Base-by-base conservation (phyloP, 2,113 vertebrate species). In the Albula goreensis region DNA sequence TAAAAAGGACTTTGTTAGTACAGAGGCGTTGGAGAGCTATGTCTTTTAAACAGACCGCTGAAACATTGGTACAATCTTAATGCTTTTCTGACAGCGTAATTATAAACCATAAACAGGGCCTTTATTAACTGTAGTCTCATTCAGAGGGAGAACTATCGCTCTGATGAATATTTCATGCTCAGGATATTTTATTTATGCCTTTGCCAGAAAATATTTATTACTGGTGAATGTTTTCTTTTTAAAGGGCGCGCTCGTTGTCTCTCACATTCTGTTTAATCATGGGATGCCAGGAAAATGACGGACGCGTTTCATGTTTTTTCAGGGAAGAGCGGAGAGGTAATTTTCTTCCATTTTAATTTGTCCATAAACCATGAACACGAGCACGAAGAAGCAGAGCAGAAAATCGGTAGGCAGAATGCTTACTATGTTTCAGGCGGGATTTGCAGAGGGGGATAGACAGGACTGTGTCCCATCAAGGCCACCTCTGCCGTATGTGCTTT, bases 151-250 rank as follows among this genome's bases (percentile, higher is more conserved):
- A 79, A 79, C 60, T 79, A 79, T 48, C 17, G 49, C 60, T 83
- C 48, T 57, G 17, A 83, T 83, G 48, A 83, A 83, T 83, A 83
- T 70, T 83, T 66, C 17, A 83, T 50, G 13, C 6, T 9, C 17
- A 9, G 19, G 57, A 83, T 66, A 9, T 22, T 83, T 83, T 70
- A 50, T 70, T 83, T 15, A 70, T 83, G 41, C 5, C 2, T 50
- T 15, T 49, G 78, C 78, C 12, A 79, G 78, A 15, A 79, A 11
- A 49, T 31, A 74, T 74, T 79, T 79, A 79, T 79, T 50, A 79
- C 15, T 11, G 41, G 6, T 4, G 48, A 79, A 49, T 17, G 78
- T 48, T 49, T 79, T 50, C 49, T 2, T 79, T 79, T 79, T 17
- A 79, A 3, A 7, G 60, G 15, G 3, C 8, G 60, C 6, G 17